These are phyloP conservation scores for Quadroppia sp. DNA, from an alignment of 2,888 invertebrate species.

Conservation along the genomic window DNA sequence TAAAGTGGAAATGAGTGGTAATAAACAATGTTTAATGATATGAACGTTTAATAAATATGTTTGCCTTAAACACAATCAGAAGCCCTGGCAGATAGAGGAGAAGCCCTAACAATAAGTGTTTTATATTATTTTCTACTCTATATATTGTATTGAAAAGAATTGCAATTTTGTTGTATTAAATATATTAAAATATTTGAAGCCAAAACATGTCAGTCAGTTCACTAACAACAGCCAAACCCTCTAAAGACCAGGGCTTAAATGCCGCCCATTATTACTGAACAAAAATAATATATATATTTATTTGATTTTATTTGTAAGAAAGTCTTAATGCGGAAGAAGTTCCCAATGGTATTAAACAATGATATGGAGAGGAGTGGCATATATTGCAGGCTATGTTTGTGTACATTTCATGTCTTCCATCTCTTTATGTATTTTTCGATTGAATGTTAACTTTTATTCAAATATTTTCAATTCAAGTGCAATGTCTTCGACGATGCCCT, in stretches of 20 bases:
- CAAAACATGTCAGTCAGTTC: constrained; percentile 3
- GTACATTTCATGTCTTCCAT: neutral
- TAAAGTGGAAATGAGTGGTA: neutral
- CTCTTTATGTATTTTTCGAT: neutral
- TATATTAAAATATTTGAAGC: neutral
- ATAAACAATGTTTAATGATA: constrained; percentile 18
- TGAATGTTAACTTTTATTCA: constrained; percentile 3
- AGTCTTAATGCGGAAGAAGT: constrained; percentile 16
- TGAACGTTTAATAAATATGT: constrained; percentile 1
- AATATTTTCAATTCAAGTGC: constrained; percentile 27
- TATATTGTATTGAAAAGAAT: neutral
- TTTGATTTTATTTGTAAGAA: neutral
- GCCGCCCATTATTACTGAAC: constrained; percentile 20
- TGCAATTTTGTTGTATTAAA: neutral
- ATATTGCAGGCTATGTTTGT: neutral
- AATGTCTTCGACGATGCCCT: constrained; percentile 27
- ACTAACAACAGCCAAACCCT: neutral
- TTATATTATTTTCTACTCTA: neutral
- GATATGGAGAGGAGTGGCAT: constrained; percentile 14
- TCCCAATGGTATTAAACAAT: neutral
- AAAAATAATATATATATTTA: neutral
- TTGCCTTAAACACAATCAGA: neutral
- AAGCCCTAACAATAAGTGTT: neutral
- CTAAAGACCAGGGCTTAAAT: neutral
- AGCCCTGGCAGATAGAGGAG: neutral